A percentile compares a stretch with the other conserved stretches of the same genome.
Evolutionary conservation across 2,888 invertebrate species (phyloP).

Genomic region (Neria commutata): DNA sequence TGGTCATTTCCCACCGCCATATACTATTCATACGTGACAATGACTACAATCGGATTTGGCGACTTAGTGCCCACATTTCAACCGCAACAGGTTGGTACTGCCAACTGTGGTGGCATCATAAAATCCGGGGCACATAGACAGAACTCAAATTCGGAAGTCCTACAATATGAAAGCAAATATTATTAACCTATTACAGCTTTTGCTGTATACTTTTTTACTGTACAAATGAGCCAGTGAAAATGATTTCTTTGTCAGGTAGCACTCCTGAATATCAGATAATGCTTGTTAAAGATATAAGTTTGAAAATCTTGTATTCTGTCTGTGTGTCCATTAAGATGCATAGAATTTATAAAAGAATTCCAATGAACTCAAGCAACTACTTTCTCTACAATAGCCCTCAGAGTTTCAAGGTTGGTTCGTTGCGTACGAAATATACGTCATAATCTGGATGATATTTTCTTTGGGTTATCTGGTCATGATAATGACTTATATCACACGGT

Average conservation of each 20-base stretch:
- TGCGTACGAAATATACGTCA: constrained; percentile 80
- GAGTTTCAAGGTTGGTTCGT: constrained; percentile 68
- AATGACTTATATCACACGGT: constrained; percentile 78
- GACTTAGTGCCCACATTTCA: constrained; percentile 79
- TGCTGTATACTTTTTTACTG: background rate
- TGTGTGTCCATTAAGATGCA: too few relatives aligned
- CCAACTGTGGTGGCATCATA: background rate
- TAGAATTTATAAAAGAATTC: too few relatives aligned
- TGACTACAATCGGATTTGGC: constrained; percentile 92
- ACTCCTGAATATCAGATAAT: too few relatives aligned
- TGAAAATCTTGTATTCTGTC: too few relatives aligned
- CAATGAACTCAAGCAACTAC: too few relatives aligned
- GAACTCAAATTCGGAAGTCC: too few relatives aligned
- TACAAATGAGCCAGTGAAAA: too few relatives aligned
- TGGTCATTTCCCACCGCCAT: constrained; percentile 86
- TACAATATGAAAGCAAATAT: background rate
- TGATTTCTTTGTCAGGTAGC: too few relatives aligned
- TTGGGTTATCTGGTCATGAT: constrained; percentile 91
- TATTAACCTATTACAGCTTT: background rate
- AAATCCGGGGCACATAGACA: too few relatives aligned
- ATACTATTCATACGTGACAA: constrained; percentile 86
- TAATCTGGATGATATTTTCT: constrained; percentile 90
- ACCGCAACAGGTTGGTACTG: constrained; percentile 50
- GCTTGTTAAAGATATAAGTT: too few relatives aligned
- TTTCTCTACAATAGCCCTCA: too few relatives aligned